phyloP scores from a whole-genome alignment of 2,113 vertebrate genomes.

The Dolichallabes microphthalmus region DNA sequence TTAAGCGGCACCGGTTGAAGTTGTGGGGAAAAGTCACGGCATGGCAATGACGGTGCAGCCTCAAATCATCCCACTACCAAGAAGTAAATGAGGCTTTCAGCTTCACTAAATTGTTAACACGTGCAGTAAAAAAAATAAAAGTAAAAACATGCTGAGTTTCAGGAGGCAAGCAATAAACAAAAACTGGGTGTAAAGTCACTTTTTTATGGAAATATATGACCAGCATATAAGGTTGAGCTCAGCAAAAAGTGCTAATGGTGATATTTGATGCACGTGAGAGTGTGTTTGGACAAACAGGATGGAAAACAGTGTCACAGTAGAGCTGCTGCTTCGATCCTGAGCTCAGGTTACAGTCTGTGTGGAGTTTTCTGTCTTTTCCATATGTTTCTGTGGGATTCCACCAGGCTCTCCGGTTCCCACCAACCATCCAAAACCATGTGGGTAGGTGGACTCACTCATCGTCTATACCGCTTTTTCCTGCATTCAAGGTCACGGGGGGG shows the following conservation, averaged over 20 bases:
- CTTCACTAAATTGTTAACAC: background rate
- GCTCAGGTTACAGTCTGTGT: background rate
- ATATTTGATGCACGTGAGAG: background rate
- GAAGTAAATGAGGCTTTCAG: conserved; percentile 26
- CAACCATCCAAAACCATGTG: background rate
- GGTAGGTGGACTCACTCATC: background rate
- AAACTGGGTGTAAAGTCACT: background rate
- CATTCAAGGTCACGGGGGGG: too few species aligned
- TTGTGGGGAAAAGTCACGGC: background rate
- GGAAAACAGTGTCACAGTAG: background rate
- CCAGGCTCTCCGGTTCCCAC: background rate
- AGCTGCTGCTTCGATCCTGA: background rate
- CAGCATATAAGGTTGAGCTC: background rate
- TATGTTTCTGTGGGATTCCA: background rate
- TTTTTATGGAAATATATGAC: background rate
- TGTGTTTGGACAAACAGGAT: background rate
- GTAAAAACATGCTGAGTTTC: background rate
- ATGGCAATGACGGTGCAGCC: background rate
- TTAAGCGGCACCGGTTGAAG: conserved; percentile 14
- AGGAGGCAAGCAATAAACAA: background rate
- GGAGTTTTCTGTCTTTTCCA: background rate
- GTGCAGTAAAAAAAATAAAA: background rate
- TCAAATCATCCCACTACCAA: background rate
- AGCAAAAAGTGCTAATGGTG: background rate
- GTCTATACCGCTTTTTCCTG: too few species aligned